Evolutionary conservation across 1,140 invertebrate species (phyloP).

Genomic region (Aphaenogaster floridana): DNA sequence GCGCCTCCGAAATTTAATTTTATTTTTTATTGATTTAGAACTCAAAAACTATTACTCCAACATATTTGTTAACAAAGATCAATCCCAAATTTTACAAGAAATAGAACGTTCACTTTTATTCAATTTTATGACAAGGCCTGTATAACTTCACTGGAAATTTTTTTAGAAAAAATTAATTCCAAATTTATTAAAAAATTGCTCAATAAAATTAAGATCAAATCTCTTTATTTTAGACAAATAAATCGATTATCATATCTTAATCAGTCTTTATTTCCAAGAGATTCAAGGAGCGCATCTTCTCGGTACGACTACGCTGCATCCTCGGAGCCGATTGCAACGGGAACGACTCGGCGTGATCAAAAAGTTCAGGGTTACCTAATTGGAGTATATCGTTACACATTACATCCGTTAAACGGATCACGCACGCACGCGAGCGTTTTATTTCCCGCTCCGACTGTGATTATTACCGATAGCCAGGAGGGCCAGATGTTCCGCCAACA

Average conservation of each 20-base stretch:
- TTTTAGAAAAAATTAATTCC: neutral
- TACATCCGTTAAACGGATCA: conserved; percentile 75
- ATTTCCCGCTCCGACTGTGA: conserved; percentile 75
- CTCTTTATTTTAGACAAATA: neutral
- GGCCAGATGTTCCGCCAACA: conserved; percentile 78
- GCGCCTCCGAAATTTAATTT: neutral
- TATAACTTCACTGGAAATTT: neutral
- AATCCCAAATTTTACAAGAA: neutral
- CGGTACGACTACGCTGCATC: neutral
- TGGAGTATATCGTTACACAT: conserved; percentile 69
- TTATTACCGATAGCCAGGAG: conserved; percentile 79
- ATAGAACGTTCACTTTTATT: too few relatives aligned
- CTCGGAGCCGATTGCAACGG: neutral
- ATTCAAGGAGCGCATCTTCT: neutral
- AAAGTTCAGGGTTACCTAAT: conserved; percentile 63
- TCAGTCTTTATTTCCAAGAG: conserved; percentile 17
- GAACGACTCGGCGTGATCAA: neutral
- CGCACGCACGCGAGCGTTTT: conserved; percentile 70
- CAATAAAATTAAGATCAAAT: neutral
- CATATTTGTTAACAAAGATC: neutral
- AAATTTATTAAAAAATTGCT: neutral
- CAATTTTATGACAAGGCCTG: neutral
- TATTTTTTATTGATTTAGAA: neutral
- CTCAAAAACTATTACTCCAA: neutral
- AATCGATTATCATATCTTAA: neutral